phyloP scores from a whole-genome alignment of 2,113 vertebrate genomes.

The Diadophis punctatus region DNA sequence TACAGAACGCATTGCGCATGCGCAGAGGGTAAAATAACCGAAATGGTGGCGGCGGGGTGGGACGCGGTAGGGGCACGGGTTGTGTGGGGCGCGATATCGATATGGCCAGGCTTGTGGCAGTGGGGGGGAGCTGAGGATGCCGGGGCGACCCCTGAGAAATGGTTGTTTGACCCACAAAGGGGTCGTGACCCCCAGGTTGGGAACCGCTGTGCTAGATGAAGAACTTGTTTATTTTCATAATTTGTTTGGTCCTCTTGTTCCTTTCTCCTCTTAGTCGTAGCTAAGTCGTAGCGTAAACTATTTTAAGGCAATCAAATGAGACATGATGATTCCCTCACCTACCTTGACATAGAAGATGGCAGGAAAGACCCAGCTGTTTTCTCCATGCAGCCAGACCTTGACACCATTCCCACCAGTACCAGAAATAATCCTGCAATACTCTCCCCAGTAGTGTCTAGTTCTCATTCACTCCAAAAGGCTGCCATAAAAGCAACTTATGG shows the following conservation, averaged over 20 bases:
- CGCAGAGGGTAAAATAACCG: too few species aligned
- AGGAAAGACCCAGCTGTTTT: background rate
- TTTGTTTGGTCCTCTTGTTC: background rate
- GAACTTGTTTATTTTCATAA: background rate
- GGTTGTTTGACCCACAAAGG: too few species aligned
- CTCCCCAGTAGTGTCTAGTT: background rate
- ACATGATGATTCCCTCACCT: background rate
- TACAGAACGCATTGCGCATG: too few species aligned
- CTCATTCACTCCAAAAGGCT: background rate
- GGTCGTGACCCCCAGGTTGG: too few species aligned
- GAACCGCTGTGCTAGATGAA: too few species aligned
- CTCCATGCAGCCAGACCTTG: background rate
- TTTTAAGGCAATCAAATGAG: background rate
- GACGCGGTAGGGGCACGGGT: too few species aligned
- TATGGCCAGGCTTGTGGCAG: too few species aligned
- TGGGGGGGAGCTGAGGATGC: too few species aligned
- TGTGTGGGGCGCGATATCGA: too few species aligned
- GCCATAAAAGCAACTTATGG: background rate
- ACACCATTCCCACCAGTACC: background rate
- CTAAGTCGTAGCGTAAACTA: too few species aligned
- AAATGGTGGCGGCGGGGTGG: too few species aligned
- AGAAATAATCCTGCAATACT: background rate
- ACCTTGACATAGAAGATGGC: background rate
- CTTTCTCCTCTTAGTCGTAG: background rate
- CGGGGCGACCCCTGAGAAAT: too few species aligned